A percentile compares a stretch with the other conserved stretches of the same genome.
Conservation (phyloP, 2,888 invertebrate species). For the Priocnemis perturbator region DNA sequence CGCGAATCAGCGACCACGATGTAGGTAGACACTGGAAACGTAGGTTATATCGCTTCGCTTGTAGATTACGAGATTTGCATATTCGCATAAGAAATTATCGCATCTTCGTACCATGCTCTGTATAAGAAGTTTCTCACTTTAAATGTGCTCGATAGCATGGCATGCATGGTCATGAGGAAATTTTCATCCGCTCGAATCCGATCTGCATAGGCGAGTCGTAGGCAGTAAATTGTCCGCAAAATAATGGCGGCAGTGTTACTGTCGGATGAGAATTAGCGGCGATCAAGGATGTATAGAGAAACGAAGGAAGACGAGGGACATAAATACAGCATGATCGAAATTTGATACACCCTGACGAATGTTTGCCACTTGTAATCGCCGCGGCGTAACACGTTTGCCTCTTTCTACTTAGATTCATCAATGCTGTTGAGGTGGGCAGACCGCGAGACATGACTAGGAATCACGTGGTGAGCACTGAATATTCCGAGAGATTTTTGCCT, state of each 20-base stretch:
- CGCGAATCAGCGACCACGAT: slow-evolving; percentile 17
- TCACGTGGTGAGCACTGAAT: slow-evolving; percentile 75
- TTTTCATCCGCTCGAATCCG: slow-evolving; percentile 12
- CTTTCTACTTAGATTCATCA: slow-evolving; percentile 67
- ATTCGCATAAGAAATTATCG: background rate
- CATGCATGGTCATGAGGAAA: slow-evolving; percentile 42
- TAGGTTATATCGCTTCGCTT: slow-evolving; percentile 5
- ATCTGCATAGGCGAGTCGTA: slow-evolving; percentile 12
- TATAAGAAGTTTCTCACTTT: slow-evolving; percentile 25
- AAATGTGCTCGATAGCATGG: slow-evolving; percentile 55
- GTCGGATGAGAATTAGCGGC: too few species aligned
- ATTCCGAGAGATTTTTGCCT: slow-evolving; percentile 69
- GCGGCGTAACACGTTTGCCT: background rate
- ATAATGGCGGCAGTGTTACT: background rate
- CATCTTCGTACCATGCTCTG: slow-evolving; percentile 4
- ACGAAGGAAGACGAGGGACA: too few species aligned
- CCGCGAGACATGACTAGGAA: slow-evolving; percentile 76
- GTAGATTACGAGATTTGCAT: slow-evolving; percentile 17
- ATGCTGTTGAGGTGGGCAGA: slow-evolving; percentile 72
- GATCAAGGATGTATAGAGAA: too few species aligned
- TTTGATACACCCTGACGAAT: too few species aligned
- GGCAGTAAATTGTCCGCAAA: slow-evolving; percentile 22
- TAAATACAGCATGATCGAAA: too few species aligned
- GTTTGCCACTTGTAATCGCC: too few species aligned
- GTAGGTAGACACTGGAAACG: slow-evolving; percentile 25